Percentiles rank a stretch among this genome's conserved stretches.
Conservation (phyloP, 2,113 vertebrate genomes). For the Noturus placidus region DNA sequence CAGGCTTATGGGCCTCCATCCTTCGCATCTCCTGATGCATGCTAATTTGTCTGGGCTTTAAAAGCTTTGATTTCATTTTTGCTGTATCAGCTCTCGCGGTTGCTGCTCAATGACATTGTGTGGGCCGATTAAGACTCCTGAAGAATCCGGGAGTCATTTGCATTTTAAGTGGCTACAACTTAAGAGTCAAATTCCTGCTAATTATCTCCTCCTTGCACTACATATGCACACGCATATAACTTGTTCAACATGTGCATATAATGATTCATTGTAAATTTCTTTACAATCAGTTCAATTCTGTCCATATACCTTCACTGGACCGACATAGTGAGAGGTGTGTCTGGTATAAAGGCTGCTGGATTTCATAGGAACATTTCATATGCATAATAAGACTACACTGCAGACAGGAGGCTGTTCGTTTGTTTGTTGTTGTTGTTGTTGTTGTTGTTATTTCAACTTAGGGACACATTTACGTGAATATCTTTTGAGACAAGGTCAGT, state of each 20-base stretch:
- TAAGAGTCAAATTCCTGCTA: constrained; percentile 53
- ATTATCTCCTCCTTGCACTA: constrained; percentile 28
- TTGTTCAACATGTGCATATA: background rate
- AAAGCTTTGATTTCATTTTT: constrained; percentile 48
- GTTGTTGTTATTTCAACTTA: background rate
- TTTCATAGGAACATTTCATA: constrained; percentile 3
- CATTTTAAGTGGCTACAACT: constrained; percentile 62
- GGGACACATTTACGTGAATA: constrained; percentile 47
- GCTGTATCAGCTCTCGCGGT: constrained; percentile 42
- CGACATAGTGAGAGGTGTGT: constrained; percentile 12
- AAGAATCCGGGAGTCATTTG: constrained; percentile 54
- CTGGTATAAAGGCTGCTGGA: background rate
- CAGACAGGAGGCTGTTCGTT: constrained; percentile 15
- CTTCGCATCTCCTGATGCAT: constrained; percentile 42
- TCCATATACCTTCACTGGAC: background rate
- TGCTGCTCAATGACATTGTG: constrained; percentile 45
- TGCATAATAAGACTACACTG: constrained; percentile 23
- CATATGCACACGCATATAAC: constrained; percentile 37
- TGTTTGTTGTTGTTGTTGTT: background rate
- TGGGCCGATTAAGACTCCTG: constrained; percentile 50
- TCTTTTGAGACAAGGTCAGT: constrained; percentile 69
- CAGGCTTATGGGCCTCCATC: constrained; percentile 48
- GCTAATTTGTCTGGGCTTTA: constrained; percentile 54
- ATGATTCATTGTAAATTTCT: constrained; percentile 41
- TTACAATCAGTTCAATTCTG: background rate